Conservation (phyloP, 37 sponge, comb jelly and placozoan genomes). For the Aphrocallistes beatrix region DNA sequence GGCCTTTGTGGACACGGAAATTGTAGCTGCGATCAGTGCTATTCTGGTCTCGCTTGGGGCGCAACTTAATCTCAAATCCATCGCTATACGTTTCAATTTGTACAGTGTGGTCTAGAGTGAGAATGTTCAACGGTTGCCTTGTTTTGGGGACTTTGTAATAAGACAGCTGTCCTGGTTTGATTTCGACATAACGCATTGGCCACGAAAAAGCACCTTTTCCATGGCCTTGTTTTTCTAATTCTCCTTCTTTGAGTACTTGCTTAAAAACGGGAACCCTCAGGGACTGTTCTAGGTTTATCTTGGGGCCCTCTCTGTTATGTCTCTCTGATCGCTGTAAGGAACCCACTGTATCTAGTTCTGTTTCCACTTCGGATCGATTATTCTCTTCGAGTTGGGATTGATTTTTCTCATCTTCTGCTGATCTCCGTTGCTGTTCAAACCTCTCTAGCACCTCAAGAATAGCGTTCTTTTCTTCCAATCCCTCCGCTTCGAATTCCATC, state of each 20-base stretch:
- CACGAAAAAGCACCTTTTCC: neutral
- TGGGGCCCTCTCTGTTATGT: too few species aligned
- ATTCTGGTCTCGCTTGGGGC: neutral
- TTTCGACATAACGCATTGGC: slow-evolving; percentile 14
- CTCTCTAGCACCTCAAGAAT: neutral
- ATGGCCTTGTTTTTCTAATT: neutral
- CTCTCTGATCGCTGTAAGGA: neutral
- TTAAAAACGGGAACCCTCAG: neutral
- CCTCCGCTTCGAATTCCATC: neutral
- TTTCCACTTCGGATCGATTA: neutral
- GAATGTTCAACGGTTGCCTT: neutral
- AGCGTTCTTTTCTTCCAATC: neutral
- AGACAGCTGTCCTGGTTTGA: neutral
- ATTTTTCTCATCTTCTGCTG: neutral
- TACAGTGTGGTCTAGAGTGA: neutral
- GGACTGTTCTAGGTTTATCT: neutral
- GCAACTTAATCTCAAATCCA: neutral
- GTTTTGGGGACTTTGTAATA: neutral
- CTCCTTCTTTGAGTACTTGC: neutral
- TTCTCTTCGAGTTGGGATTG: neutral
- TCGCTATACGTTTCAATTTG: neutral
- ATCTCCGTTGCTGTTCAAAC: neutral
- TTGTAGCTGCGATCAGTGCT: neutral
- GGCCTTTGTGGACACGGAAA: neutral
- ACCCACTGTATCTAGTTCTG: neutral